phyloP scores from a whole-genome alignment of 2,888 invertebrate genomes.

The Phortica okadai region DNA sequence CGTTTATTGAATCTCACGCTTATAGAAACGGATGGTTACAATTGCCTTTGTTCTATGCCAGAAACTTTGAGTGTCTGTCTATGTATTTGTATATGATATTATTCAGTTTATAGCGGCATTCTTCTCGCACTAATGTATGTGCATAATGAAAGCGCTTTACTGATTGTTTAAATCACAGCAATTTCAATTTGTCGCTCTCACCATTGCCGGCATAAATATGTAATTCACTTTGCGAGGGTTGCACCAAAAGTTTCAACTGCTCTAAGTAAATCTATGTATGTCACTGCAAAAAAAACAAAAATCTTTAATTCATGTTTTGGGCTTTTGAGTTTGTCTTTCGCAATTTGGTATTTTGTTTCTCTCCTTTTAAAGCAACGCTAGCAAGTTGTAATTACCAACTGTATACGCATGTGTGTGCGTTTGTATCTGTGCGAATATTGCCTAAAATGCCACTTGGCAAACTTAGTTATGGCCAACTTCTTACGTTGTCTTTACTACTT shows the following conservation, averaged over 20 bases:
- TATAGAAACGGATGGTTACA: not conserved
- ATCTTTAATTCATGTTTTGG: not conserved
- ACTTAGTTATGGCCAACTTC: slow-evolving; percentile 15
- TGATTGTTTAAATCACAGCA: not conserved
- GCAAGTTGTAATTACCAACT: not conserved
- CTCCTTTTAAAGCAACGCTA: not conserved
- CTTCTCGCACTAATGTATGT: not conserved
- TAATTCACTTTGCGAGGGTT: not conserved
- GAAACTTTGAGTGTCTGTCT: not conserved
- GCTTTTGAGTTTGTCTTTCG: not conserved
- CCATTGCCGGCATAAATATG: not conserved
- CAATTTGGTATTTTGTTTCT: not conserved
- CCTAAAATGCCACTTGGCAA: not conserved
- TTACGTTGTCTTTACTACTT: slow-evolving; percentile 16
- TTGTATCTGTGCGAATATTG: not conserved
- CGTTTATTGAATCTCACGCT: not conserved
- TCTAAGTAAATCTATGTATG: not conserved
- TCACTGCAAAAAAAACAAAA: not conserved
- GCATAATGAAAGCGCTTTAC: not conserved
- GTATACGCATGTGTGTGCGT: not conserved
- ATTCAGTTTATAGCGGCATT: not conserved
- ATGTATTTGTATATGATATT: not conserved
- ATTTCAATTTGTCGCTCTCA: not conserved
- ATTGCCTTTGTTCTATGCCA: not conserved
- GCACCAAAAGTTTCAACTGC: not conserved